phyloP scores from a whole-genome alignment of 1,140 invertebrate species.

The Drosophila guanche region DNA sequence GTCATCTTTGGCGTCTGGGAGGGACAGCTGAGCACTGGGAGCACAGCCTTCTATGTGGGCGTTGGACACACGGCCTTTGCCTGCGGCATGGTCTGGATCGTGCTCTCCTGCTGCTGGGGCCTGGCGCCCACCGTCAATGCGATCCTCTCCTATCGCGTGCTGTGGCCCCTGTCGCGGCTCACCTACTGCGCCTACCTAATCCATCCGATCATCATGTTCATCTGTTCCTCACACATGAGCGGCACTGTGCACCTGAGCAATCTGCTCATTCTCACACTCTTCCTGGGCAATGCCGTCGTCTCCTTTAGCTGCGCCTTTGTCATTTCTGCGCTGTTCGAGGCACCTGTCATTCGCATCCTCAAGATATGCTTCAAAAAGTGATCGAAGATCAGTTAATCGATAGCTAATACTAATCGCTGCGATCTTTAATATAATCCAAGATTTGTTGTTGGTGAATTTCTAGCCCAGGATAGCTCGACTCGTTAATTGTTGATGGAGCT shows the following conservation, averaged over 20 bases:
- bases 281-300: constrained; percentile 90
- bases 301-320: constrained; percentile 91
- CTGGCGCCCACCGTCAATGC: constrained; percentile 89
- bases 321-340: constrained; percentile 90
- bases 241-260: constrained; percentile 90
- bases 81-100: constrained; percentile 90
- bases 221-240: constrained; percentile 90
- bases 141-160: constrained; percentile 90
- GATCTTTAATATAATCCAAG: neutral
- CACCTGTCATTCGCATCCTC: constrained; percentile 90
- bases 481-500: constrained; percentile 21
- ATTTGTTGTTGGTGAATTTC: constrained; percentile 5
- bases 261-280: constrained; percentile 88
- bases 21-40: constrained; percentile 87
- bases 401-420: neutral
- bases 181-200: constrained; percentile 96
- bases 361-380: constrained; percentile 86
- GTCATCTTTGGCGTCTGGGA: constrained; percentile 92
- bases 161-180: constrained; percentile 93
- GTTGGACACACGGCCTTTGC: constrained; percentile 89
- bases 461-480: constrained; percentile 18
- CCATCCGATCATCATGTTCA: constrained; percentile 93
- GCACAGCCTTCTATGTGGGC: constrained; percentile 88
- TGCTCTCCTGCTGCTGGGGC: constrained; percentile 91
- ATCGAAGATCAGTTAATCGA: constrained; percentile 1